phyloP scores from a whole-genome alignment of 2,888 invertebrate species.

The Apodemia hepburni region DNA sequence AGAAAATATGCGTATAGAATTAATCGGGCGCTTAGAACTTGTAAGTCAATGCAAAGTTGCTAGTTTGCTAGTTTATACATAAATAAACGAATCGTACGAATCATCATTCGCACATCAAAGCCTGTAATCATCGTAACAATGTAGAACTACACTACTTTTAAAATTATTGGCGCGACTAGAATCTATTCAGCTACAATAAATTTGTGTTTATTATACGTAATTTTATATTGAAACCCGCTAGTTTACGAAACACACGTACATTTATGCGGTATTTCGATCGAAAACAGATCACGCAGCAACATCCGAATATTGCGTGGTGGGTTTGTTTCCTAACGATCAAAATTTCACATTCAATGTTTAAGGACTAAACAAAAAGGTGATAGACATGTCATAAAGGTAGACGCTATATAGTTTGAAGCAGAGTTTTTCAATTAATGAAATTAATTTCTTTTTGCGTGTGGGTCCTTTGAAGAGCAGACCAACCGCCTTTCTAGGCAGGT shows the following conservation, averaged over 20 bases:
- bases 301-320: slow-evolving; percentile 33
- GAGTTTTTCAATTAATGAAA: no score
- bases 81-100: no score
- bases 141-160: not conserved
- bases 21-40: no score
- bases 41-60: no score
- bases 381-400: not conserved
- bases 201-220: slow-evolving; percentile 10
- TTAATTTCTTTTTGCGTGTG: no score
- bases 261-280: slow-evolving; percentile 31
- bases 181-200: slow-evolving; percentile 9
- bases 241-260: slow-evolving; percentile 22
- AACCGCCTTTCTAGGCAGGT: no score
- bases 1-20: no score
- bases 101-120: not conserved
- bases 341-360: slow-evolving; percentile 54
- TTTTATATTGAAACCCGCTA: slow-evolving; percentile 15
- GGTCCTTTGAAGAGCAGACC: no score
- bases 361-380: slow-evolving; percentile 20
- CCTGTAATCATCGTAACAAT: not conserved
- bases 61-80: no score
- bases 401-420: no score
- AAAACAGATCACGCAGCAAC: slow-evolving; percentile 29
- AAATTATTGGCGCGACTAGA: slow-evolving; percentile 1
- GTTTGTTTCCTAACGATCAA: slow-evolving; percentile 45